Conservation (phyloP, 2,113 vertebrate genomes). For the Salvelinus alpinus region DNA sequence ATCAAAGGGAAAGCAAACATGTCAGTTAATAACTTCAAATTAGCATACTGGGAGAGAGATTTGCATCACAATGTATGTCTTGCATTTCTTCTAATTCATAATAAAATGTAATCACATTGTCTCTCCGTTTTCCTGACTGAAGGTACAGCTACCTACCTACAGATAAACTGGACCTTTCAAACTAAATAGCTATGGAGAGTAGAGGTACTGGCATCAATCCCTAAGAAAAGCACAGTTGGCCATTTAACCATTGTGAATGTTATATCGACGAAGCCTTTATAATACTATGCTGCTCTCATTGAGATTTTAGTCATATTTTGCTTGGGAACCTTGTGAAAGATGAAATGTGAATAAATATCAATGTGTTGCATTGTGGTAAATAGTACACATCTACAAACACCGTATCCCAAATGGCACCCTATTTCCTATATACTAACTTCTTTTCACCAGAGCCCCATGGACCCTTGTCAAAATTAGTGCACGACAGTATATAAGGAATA, state of each 20-base stretch:
- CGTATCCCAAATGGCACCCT: too few relatives aligned
- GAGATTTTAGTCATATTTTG: too few relatives aligned
- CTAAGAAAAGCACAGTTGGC: not conserved
- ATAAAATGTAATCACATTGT: slow-evolving; percentile 17
- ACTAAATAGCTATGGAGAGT: not conserved
- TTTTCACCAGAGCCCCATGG: too few relatives aligned
- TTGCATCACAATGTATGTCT: slow-evolving; percentile 34
- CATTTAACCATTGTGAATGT: not conserved
- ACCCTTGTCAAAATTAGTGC: too few relatives aligned
- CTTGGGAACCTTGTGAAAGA: too few relatives aligned
- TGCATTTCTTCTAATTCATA: slow-evolving; percentile 38
- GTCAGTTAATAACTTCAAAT: slow-evolving; percentile 32
- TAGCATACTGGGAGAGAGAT: slow-evolving; percentile 37
- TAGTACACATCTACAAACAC: too few relatives aligned
- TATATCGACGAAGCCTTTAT: too few relatives aligned
- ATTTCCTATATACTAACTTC: too few relatives aligned
- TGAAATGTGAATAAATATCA: too few relatives aligned
- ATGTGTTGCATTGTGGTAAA: too few relatives aligned
- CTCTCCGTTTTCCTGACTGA: slow-evolving; percentile 7
- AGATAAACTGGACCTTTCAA: not conserved
- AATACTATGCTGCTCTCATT: too few relatives aligned
- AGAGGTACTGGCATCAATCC: not conserved
- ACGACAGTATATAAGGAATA: too few relatives aligned
- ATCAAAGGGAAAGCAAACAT: slow-evolving; percentile 25
- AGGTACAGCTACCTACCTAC: not conserved